A percentile compares a stretch with the other conserved stretches of the same genome.
Conservation (phyloP, 1,140 invertebrate species). For the Rhopalosiphum padi region DNA sequence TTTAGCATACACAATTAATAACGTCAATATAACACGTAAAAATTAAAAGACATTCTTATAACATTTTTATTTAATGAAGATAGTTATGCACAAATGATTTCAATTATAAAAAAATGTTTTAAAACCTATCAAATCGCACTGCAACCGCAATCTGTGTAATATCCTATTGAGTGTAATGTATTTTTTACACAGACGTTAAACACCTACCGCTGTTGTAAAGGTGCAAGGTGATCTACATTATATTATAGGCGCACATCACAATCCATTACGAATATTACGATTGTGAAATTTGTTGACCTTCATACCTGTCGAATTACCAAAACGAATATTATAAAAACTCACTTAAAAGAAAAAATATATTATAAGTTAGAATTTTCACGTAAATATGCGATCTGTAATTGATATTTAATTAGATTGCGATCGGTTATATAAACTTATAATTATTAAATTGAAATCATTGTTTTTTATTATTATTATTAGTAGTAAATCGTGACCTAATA, state of each 20-base stretch:
- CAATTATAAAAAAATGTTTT: neutral
- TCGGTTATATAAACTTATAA: no score
- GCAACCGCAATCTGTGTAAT: neutral
- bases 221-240: slow-evolving; percentile 31
- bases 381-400: neutral
- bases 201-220: neutral
- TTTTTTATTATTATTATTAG: neutral
- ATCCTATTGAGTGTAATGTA: neutral
- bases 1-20: neutral
- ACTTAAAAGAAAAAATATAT: neutral
- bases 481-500: no score
- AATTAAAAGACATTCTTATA: neutral
- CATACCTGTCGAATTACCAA: neutral
- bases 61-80: neutral
- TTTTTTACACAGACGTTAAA: neutral
- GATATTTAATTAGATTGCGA: neutral
- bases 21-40: neutral
- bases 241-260: neutral
- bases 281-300: slow-evolving; percentile 18
- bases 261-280: neutral
- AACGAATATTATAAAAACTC: neutral
- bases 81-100: neutral
- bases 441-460: neutral
- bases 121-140: neutral
- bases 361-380: neutral